Evolutionary conservation across 2,113 vertebrate genomes (phyloP).

Genomic region (Pardalotus punctatus): DNA sequence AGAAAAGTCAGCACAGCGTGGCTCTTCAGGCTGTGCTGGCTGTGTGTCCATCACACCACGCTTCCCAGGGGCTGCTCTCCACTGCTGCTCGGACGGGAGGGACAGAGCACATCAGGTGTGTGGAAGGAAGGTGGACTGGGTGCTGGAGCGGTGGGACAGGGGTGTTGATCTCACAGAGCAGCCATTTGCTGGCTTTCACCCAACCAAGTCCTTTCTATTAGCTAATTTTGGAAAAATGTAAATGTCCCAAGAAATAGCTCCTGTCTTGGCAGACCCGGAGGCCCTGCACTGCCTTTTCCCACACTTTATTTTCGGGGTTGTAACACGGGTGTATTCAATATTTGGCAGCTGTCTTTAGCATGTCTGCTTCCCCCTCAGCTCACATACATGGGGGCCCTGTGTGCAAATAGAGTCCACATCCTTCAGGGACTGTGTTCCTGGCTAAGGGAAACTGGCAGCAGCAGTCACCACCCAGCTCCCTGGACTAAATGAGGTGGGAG

Average conservation of each 20-base stretch:
- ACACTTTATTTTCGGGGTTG: background rate
- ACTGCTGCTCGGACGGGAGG: background rate
- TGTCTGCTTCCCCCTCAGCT: fast-evolving
- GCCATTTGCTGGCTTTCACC: background rate
- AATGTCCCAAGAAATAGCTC: background rate
- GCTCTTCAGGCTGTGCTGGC: background rate
- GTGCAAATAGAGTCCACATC: background rate
- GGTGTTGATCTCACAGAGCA: background rate
- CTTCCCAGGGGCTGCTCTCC: background rate
- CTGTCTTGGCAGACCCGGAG: background rate
- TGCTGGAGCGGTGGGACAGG: background rate
- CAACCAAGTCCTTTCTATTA: background rate
- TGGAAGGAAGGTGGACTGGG: background rate
- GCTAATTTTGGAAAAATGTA: background rate
- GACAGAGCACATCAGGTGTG: background rate
- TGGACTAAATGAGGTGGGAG: background rate
- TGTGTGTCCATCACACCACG: fast-evolving
- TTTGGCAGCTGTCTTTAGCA: background rate
- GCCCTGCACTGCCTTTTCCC: background rate
- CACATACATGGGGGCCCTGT: fast-evolving
- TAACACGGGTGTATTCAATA: background rate
- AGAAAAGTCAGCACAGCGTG: background rate
- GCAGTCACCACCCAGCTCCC: background rate
- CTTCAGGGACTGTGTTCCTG: background rate
- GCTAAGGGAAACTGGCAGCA: background rate